These are phyloP conservation scores for Oxygymnocypris stewartii DNA, from an alignment of 2,113 vertebrate genomes.

Conservation along the genomic window DNA sequence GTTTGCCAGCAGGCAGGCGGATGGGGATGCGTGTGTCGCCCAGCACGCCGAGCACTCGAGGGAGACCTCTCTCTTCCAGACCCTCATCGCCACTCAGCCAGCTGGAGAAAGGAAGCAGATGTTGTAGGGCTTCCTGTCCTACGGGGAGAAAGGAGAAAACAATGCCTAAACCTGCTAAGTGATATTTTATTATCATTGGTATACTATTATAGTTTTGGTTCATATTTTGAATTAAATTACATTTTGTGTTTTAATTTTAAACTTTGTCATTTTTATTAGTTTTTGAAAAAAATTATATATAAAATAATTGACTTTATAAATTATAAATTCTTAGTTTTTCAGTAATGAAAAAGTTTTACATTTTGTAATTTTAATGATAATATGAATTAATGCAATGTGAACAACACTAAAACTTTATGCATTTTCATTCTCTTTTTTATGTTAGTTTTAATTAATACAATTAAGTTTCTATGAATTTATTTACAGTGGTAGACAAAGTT, in stretches of 20 bases:
- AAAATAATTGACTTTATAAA: not conserved
- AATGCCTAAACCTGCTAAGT: not conserved
- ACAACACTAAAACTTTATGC: not conserved
- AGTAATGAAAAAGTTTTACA: not conserved
- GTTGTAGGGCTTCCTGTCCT: conserved; percentile 58
- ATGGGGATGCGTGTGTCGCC: conserved; percentile 72
- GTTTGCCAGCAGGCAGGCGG: conserved; percentile 64
- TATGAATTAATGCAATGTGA: not conserved
- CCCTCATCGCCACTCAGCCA: conserved; percentile 42
- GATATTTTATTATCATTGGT: not conserved
- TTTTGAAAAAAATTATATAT: too few species aligned
- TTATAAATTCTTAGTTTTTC: too few species aligned
- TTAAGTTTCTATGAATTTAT: too few species aligned
- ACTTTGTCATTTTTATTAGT: too few species aligned
- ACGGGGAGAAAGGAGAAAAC: conserved; percentile 14
- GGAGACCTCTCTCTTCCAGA: conserved; percentile 50
- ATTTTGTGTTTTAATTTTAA: not conserved
- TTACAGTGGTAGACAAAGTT: too few species aligned
- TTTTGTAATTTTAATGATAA: not conserved
- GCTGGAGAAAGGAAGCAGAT: conserved; percentile 62
- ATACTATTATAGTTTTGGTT: too few species aligned
- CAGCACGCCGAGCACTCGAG: conserved; percentile 70
- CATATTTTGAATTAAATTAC: too few species aligned
- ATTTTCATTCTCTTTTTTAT: not conserved
- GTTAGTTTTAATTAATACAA: too few species aligned